phyloP scores from a whole-genome alignment of 2,888 invertebrate species.

The Sarcophaga subvicina region DNA sequence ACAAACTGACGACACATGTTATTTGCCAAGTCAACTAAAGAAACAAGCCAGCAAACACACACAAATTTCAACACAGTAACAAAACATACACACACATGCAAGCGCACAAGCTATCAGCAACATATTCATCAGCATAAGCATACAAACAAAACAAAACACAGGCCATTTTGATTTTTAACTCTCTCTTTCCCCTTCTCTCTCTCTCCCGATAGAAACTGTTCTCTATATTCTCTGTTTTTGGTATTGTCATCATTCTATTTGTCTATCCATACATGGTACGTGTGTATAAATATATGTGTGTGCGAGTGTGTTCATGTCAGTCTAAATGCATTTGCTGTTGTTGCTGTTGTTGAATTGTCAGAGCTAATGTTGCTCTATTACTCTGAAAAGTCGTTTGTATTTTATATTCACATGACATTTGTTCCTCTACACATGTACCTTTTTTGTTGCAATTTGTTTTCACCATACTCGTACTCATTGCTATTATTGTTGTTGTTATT shows the following conservation, averaged over 20 bases:
- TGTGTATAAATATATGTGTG: not conserved
- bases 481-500: too few species aligned
- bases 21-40: conserved; percentile 61
- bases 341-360: conserved; percentile 36
- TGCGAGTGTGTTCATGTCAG: conserved; percentile 34
- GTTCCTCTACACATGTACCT: not conserved
- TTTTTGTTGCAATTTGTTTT: too few species aligned
- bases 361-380: conserved; percentile 66
- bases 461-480: too few species aligned
- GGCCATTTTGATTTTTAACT: conserved; percentile 52
- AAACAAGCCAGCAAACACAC: conserved; percentile 16
- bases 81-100: conserved; percentile 2
- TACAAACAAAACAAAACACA: conserved; percentile 34
- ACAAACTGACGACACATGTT: conserved; percentile 70
- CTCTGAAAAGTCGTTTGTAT: conserved; percentile 59
- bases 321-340: conserved; percentile 44
- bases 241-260: conserved; percentile 3
- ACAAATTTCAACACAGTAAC: conserved; percentile 33
- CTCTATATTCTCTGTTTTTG: not conserved
- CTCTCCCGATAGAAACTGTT: not conserved
- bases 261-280: not conserved
- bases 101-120: conserved; percentile 9
- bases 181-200: not conserved
- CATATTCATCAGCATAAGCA: not conserved
- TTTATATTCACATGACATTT: conserved; percentile 67